Base-by-base conservation (phyloP, 1,140 invertebrate genomes). In the Ips typographus region DNA sequence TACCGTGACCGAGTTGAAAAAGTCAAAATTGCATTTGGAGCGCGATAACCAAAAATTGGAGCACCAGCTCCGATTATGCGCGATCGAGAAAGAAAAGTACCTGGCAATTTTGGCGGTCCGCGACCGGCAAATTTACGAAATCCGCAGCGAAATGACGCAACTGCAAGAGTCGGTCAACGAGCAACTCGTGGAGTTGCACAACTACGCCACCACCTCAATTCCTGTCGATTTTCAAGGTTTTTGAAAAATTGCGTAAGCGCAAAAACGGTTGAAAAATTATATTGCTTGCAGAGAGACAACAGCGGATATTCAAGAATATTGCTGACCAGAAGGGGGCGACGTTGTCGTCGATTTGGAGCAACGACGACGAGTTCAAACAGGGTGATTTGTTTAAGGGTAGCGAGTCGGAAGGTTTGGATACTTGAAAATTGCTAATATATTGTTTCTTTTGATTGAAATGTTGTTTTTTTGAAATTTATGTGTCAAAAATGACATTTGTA, bases 31-130 rank as follows among this genome's bases (percentile, higher is more conserved):
- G 37, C 42, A 47, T 5, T 22, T 72, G 8, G 75, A 78, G 55
- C 67, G 72, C 57, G 75, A 78, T 57, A 73, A 63, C 42, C 51
- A 55, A 4, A 67, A 63, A 40, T 53, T 80, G 22, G 73, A 76
- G 59, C 75, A 79, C 66, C 70, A 79, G 60, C 55, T 80, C 43
- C 71, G 70, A 7, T 38, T 79, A 36, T 53, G 65, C n/a, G 72
- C 74, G 38, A 73, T 79, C 56, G 79, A 80, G 65, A 77, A 73
- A 55, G 78, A 80, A 42, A 80, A 80, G 61, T 77, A 74, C 47
- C 57, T 75, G 39, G 75, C 77, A 5, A 75, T 80, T 8, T 69
- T 80, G 41, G 71, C 68, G 39, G 72, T 77, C 4, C 64, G 78
- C 52, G 75, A 80, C 70, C 51, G 62, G 38, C 78, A 80, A 68